A percentile compares a stretch with the other conserved stretches of the same genome.
phyloP scores from a whole-genome alignment of 2,888 invertebrate genomes.

The Nasonia oneida region DNA sequence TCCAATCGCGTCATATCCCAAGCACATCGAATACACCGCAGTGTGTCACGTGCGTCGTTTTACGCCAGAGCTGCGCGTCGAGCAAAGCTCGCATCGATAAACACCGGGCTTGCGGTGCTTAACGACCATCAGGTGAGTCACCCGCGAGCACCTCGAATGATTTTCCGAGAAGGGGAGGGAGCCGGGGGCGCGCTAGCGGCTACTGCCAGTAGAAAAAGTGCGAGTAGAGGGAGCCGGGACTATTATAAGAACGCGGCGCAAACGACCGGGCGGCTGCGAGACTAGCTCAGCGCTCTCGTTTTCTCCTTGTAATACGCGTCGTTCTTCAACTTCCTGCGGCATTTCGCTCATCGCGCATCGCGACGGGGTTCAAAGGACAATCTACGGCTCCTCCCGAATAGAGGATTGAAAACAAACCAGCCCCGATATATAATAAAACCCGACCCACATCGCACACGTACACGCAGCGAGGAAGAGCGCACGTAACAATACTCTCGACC shows the following conservation, averaged over 20 bases:
- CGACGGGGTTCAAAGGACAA: not conserved
- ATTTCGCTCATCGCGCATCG: too few relatives aligned
- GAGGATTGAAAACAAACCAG: not conserved
- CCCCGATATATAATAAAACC: not conserved
- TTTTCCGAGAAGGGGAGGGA: slow-evolving; percentile 1
- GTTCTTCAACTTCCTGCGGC: not conserved
- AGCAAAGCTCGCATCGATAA: not conserved
- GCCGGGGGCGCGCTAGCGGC: not conserved
- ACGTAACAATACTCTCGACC: not conserved
- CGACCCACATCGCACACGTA: not conserved
- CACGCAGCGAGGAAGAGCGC: not conserved
- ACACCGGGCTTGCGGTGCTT: not conserved
- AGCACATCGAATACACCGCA: not conserved
- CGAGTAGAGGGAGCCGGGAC: not conserved
- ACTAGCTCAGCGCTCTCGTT: slow-evolving; percentile 30
- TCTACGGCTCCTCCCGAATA: not conserved
- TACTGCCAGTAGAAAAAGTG: not conserved
- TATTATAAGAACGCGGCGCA: not conserved
- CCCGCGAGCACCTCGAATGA: slow-evolving; percentile 34
- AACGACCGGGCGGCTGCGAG: not conserved
- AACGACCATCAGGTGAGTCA: not conserved
- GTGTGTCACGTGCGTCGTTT: too few relatives aligned
- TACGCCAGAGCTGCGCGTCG: too few relatives aligned
- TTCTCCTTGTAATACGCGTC: not conserved
- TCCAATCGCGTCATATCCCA: not conserved